Conservation (phyloP, 2,113 vertebrate species). For the Prionailurus bengalensis region DNA sequence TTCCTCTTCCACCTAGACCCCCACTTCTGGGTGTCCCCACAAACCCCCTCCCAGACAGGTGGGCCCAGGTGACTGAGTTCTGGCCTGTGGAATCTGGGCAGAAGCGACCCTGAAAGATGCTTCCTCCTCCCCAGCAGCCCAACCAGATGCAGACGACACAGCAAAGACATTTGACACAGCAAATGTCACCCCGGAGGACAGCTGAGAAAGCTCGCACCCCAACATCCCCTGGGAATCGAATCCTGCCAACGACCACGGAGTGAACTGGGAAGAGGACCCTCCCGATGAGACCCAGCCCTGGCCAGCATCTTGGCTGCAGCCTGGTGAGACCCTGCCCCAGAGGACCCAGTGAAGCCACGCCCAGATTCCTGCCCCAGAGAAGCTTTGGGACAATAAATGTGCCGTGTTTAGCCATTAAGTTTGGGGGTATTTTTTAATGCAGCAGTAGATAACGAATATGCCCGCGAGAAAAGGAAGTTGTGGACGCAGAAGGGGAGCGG, state of each 20-base stretch:
- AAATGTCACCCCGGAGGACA: neutral
- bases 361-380: neutral
- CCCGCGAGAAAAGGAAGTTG: accelerated
- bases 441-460: neutral
- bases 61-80: neutral
- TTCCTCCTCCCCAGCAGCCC: neutral
- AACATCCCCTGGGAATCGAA: accelerated
- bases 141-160: accelerated
- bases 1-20: neutral
- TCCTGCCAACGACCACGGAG: accelerated
- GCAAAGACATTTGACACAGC: no score
- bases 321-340: neutral
- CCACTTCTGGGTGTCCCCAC: neutral
- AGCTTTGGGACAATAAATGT: neutral
- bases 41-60: neutral
- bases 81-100: neutral
- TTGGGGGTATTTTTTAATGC: neutral
- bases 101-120: neutral
- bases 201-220: neutral
- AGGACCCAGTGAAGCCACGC: accelerated
- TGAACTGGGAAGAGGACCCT: neutral
- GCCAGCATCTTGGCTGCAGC: neutral
- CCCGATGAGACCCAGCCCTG: neutral
- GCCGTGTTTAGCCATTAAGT: neutral
- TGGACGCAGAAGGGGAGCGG: neutral